Evolutionary conservation across 2,113 vertebrate species (phyloP).

Genomic region (Oryzias curvinotus): DNA sequence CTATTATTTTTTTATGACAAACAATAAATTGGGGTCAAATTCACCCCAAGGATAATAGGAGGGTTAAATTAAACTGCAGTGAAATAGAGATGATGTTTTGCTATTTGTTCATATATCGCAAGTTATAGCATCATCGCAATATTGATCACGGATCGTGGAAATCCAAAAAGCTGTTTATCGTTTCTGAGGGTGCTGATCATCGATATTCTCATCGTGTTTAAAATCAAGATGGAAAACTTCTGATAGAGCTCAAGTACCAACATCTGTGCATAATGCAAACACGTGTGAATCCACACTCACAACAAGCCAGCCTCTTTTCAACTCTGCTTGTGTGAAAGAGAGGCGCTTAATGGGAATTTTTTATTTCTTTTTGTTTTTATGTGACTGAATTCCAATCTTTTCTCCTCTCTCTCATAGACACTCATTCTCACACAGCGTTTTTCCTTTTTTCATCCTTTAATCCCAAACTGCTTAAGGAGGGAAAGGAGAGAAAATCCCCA

Average conservation of each 20-base stretch:
- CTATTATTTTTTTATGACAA: no score
- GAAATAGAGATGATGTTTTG: no score
- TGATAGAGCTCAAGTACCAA: constrained; percentile 12
- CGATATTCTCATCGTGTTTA: neutral
- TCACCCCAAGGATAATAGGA: no score
- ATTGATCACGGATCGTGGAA: no score
- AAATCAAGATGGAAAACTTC: neutral
- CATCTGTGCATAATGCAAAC: constrained; percentile 13
- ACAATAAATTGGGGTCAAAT: no score
- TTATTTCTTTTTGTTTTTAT: constrained; percentile 30
- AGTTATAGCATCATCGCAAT: no score
- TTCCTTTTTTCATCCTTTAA: constrained; percentile 73
- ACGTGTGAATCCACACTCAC: constrained; percentile 18
- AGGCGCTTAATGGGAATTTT: constrained; percentile 18
- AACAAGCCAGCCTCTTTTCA: constrained; percentile 17
- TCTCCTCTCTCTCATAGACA: constrained; percentile 19
- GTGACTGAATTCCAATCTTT: constrained; percentile 34
- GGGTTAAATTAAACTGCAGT: no score
- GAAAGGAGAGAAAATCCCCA: constrained; percentile 74
- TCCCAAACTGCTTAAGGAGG: constrained; percentile 77
- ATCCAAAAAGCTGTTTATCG: no score
- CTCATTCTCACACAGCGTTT: constrained; percentile 28
- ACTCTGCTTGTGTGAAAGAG: neutral
- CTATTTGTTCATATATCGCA: no score
- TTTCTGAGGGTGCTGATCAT: neutral